These are phyloP conservation scores for Spizella passerina DNA, from an alignment of 2,797 vertebrate species.

Conservation along the genomic window DNA sequence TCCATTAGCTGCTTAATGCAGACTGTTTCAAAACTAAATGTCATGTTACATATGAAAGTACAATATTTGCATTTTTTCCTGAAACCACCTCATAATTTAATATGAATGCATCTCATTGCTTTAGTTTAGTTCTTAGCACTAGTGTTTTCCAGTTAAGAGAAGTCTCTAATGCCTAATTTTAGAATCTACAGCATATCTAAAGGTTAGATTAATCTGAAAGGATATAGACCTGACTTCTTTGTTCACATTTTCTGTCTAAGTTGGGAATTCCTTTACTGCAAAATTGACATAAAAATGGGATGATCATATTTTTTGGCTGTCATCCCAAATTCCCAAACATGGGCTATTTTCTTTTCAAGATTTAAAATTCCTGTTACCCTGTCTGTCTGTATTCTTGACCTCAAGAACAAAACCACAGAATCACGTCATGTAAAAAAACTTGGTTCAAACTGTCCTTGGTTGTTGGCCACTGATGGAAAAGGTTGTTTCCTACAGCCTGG, in stretches of 20 bases:
- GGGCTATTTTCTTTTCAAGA: not conserved
- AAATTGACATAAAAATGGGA: not conserved
- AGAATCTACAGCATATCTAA: not conserved
- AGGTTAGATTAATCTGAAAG: not conserved
- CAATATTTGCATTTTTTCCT: not conserved
- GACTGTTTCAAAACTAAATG: not conserved
- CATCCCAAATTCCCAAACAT: not conserved
- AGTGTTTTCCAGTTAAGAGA: not conserved
- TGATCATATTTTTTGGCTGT: not conserved
- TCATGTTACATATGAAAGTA: not conserved
- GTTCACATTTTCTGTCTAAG: not conserved
- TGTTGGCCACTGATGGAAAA: not conserved
- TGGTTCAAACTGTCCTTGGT: fast-evolving
- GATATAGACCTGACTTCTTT: not conserved
- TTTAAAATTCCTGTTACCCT: not conserved
- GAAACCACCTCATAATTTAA: not conserved
- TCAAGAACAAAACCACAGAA: not conserved
- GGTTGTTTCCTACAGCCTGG: not conserved
- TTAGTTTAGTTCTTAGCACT: not conserved
- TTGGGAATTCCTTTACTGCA: not conserved
- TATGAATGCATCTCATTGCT: not conserved
- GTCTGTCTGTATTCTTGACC: not conserved
- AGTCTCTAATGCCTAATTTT: not conserved
- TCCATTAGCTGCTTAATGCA: not conserved
- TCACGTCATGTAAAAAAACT: not conserved